Base-by-base conservation (phyloP, 2,888 invertebrate genomes). In the Chalcis sispes region DNA sequence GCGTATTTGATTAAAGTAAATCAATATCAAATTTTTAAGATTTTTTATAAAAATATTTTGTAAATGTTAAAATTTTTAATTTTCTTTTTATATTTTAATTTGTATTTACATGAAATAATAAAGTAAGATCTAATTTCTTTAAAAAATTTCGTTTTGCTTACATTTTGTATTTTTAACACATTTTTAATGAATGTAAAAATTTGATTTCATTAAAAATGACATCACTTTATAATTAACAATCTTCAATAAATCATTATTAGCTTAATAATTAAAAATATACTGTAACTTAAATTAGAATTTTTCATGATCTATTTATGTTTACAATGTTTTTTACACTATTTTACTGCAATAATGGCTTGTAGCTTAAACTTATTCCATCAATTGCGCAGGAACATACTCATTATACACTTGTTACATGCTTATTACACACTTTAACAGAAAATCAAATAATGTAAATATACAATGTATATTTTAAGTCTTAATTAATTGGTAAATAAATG, bases 161-260 rank as follows among this genome's bases (percentile, higher is more conserved):
- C 20, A 71, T 36, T 58, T 42, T 0, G 40, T 7, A 27, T 54
- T 66, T 52, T 25, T 0, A 66, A 25, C 25, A 32, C 23, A 50
- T 13, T 25, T 27, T 42, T 18, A 42, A 56, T 40, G 2, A 58
- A n/a, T 50, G 27, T 25, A 32, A n/a, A 69, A 69, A 56, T 23
- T 76, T 76, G 71, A 71, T 66, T 75, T 40, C 58, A 61, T 23
- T 62, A 72, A 76, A 76, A 72, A 72, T 64, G 72, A 42, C 20
- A 70, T 42, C 70, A 40, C 32, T 54, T 76, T 48, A 46, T 25
- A 71, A 48, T 27, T 23, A 50, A 29, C 32, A 46, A 13, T 64
- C 32, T 27, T 67, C 20, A 54, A 62, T 67, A 42, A 66, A 36
- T 52, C 42, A 59, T 59, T 5, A 59, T n/a, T 66, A 56, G 5